Base-by-base conservation (phyloP, 2,888 invertebrate species). In the Galerucella nymphaeae region DNA sequence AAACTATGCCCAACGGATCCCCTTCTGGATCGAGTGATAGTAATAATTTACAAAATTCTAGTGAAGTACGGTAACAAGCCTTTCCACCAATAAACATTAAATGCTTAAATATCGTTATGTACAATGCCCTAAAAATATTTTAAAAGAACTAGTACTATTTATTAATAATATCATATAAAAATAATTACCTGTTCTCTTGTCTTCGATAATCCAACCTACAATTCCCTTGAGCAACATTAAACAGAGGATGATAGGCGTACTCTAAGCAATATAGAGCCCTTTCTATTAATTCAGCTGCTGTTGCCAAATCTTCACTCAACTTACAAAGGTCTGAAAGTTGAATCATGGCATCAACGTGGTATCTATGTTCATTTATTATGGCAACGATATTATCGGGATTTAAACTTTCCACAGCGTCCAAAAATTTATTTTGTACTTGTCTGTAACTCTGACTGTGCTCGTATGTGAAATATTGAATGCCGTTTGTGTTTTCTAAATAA, bases 21-120 rank as follows among this genome's bases (percentile, higher is more conserved):
- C 88, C 89, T 14, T 91, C 91, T 0, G 94, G 93, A 85, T 94
- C 93, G 65, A 95, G 86, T 14, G 91, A 92, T 70, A 96, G 87
- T n/a, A 96, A 87, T 59, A 96, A 86, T 86, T 96, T 96, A 83
- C 94, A 93, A 78, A 95, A 90, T 86, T 97, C 96, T 78, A 96
- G 88, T n/a, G 96, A 93, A 2, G 96, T 96, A 76, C 95, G 89
- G 82, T 93, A 92, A 85, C 95, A 96, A 6, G 95, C 94, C 76
- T 94, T 89, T 74, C 92, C 92, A 41, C 94, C 93, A 70, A 96
- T 90, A 83, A 93, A 94, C 71, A 90, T 89, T 75, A 96, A 88
- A 84, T 96, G 95, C 82, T 94, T 94, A 84, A 96, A 96, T 30
- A 96, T 85, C 0, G 94, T 92, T 71, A 96, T 90, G 83, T 91